Conservation (phyloP, 2,797 vertebrate genomes). For the Propithecus deckenii region DNA sequence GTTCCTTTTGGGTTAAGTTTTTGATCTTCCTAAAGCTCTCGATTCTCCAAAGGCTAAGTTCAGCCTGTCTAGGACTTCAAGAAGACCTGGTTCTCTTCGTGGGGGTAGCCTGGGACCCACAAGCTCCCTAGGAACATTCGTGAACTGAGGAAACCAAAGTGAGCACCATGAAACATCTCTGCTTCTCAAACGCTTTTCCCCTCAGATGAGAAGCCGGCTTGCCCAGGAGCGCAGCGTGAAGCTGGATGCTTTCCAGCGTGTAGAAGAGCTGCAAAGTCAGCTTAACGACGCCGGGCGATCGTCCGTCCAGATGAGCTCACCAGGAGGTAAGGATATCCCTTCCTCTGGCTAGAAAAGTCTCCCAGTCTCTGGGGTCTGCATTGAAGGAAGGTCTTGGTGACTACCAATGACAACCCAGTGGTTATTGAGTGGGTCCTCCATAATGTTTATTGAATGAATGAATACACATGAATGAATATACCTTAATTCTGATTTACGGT, state of each 20-base stretch:
- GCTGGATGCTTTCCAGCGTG: constrained; percentile 84
- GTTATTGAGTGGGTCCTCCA: not conserved
- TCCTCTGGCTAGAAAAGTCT: not conserved
- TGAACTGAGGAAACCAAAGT: not conserved
- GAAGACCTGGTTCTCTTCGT: not conserved
- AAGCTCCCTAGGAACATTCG: not conserved
- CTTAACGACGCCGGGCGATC: constrained; percentile 73
- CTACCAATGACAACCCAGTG: too few relatives aligned
- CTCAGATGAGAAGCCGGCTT: constrained; percentile 84
- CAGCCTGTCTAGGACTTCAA: not conserved
- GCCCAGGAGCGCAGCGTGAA: constrained; percentile 86
- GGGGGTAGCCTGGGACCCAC: not conserved
- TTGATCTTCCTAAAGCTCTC: not conserved
- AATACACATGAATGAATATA: not conserved
- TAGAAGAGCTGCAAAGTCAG: constrained; percentile 84
- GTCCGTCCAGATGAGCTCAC: constrained; percentile 62
- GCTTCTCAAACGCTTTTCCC: not conserved
- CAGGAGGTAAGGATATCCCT: constrained; percentile 75
- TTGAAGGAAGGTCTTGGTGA: not conserved
- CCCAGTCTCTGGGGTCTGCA: not conserved
- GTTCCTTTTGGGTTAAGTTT: not conserved
- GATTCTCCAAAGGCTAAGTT: not conserved
- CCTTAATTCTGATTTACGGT: not conserved
- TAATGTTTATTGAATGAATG: not conserved
- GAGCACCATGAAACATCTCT: not conserved